These are phyloP conservation scores for Melanogrammus aeglefinus DNA, from an alignment of 2,797 vertebrate genomes.

Conservation along the genomic window DNA sequence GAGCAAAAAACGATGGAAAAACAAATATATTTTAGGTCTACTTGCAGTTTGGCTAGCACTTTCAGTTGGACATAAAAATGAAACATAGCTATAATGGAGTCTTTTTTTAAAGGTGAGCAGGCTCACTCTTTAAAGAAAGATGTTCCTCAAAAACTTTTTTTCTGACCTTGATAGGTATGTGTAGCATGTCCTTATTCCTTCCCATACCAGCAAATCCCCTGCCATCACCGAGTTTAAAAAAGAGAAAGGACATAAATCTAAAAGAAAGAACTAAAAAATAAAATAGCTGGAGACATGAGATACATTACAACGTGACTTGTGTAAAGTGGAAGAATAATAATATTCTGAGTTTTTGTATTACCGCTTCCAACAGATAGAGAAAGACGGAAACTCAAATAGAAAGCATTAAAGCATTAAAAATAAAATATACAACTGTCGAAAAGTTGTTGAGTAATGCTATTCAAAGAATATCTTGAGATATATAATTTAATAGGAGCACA, in stretches of 20 bases:
- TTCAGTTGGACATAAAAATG: background rate
- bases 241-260: background rate
- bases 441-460: background rate
- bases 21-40: background rate
- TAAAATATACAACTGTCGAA: background rate
- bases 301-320: background rate
- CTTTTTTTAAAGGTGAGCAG: background rate
- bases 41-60: background rate
- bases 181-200: background rate
- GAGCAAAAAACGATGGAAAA: background rate
- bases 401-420: background rate
- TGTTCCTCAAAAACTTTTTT: background rate
- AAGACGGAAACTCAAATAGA: background rate
- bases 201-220: background rate
- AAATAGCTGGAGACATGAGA: background rate
- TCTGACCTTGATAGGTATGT: background rate
- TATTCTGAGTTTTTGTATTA: background rate
- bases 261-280: background rate
- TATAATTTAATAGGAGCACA: background rate
- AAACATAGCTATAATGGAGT: background rate
- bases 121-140: background rate
- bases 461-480: background rate
- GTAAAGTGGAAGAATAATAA: background rate
- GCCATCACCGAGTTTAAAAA: no score
- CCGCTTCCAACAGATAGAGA: background rate